These are phyloP conservation scores for Thunnus maccoyii DNA, from an alignment of 2,113 vertebrate genomes.

Conservation along the genomic window DNA sequence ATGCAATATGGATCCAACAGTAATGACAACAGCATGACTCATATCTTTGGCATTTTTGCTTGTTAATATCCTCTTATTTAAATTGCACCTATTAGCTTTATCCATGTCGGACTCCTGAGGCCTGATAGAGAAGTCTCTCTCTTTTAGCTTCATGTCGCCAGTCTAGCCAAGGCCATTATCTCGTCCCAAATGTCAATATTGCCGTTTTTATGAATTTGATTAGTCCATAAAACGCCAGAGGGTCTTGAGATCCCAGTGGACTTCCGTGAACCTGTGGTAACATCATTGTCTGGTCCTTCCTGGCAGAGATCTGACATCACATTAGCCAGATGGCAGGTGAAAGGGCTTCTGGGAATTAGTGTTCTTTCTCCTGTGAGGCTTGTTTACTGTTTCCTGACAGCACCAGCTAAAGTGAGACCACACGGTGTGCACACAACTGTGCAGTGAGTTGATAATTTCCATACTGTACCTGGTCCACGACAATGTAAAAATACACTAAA, in stretches of 20 bases:
- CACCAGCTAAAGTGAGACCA: not conserved
- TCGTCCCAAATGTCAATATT: slow-evolving; percentile 79
- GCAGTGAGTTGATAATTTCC: slow-evolving; percentile 10
- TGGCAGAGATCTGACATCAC: slow-evolving; percentile 83
- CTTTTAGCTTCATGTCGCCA: slow-evolving; percentile 56
- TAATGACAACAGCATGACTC: slow-evolving; percentile 36
- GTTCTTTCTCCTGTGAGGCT: slow-evolving; percentile 22
- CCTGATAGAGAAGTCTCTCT: slow-evolving; percentile 48
- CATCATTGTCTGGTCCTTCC: slow-evolving; percentile 77
- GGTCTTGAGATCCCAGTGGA: slow-evolving; percentile 71
- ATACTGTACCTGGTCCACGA: slow-evolving; percentile 4
- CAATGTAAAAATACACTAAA: slow-evolving; percentile 42
- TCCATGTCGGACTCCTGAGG: slow-evolving; percentile 50
- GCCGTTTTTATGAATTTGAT: slow-evolving; percentile 82
- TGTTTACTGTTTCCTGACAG: slow-evolving; percentile 46
- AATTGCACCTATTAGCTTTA: slow-evolving; percentile 62
- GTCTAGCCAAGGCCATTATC: slow-evolving; percentile 80
- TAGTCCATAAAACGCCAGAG: slow-evolving; percentile 78
- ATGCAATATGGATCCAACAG: not conserved
- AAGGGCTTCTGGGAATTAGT: slow-evolving; percentile 66
- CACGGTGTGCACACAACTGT: not conserved
- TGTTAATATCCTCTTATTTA: slow-evolving; percentile 53
- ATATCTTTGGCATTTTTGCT: slow-evolving; percentile 30
- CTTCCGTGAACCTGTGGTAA: slow-evolving; percentile 82
- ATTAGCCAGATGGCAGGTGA: slow-evolving; percentile 75